phyloP scores from a whole-genome alignment of 2,888 invertebrate genomes.

The Epinotia bilunana region DNA sequence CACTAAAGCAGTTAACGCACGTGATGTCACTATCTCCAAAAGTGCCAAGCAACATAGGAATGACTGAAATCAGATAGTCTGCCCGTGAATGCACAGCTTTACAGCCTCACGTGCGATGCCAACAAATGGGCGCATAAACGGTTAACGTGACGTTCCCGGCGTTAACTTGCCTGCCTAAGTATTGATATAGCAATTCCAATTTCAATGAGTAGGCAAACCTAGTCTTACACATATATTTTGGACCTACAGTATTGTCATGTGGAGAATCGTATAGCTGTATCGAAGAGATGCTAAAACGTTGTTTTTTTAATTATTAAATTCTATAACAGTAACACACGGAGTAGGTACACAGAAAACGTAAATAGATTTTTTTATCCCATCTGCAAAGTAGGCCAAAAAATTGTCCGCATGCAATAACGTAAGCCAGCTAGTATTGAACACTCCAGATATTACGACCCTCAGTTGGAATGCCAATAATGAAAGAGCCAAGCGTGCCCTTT shows the following conservation, averaged over 20 bases:
- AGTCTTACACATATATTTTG: too few species aligned
- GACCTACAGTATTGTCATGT: too few species aligned
- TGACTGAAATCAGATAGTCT: conserved; percentile 18
- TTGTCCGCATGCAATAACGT: conserved; percentile 10
- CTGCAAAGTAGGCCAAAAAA: conserved; percentile 1
- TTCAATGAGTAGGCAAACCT: neutral
- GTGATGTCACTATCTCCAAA: conserved; percentile 29
- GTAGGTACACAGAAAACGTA: neutral
- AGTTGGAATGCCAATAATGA: conserved; percentile 42
- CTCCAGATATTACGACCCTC: conserved; percentile 33
- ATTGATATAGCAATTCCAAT: conserved; percentile 24
- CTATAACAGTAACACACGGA: neutral
- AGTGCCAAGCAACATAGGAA: conserved; percentile 27
- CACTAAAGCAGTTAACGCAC: neutral
- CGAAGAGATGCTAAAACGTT: neutral
- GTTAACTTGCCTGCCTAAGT: conserved; percentile 12
- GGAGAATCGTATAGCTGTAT: too few species aligned
- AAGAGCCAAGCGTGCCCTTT: conserved; percentile 36
- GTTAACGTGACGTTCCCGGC: conserved; percentile 46
- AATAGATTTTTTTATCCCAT: neutral
- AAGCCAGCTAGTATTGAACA: conserved; percentile 21
- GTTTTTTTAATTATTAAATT: neutral
- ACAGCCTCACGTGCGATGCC: conserved; percentile 41
- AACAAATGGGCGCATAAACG: conserved; percentile 47
- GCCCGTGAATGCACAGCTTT: conserved; percentile 47